Evolutionary conservation across 2,113 vertebrate genomes (phyloP), one percentile per base, ranked within the genome.

Genomic region (Myiozetetes cayanensis): DNA sequence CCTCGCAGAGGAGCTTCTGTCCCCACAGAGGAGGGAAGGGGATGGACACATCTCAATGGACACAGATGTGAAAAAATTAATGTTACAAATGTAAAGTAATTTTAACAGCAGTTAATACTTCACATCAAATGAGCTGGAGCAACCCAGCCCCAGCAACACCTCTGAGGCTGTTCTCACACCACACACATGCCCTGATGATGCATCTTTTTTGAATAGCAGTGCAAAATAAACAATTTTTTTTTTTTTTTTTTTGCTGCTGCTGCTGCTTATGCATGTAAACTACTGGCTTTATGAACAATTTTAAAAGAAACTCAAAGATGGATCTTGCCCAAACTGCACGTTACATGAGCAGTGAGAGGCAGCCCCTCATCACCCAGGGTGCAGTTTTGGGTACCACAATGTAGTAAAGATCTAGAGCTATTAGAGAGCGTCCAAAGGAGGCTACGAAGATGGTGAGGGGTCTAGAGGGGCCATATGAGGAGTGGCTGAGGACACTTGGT

Each of bases 241-340:
- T 24, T 37, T 31, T 61, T 30, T 12, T 20, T 18, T 47, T 0
- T 20, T 73, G 35, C 39, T 67, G 37, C 4, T 8, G 0, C 20
- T 73, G 35, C 35, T 63, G 37, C 4, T 8, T 22, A 33, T 8
- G 44, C 37, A 25, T 0, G 12, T 11, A 13, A 77, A 59, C 22
- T 41, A 44, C 3, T 0, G 22, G 30, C 62, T 83, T 88, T 28
- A 62, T 11, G 5, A 79, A 37, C 25, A 22, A 44, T 23, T 88
- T 49, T 14, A 50, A 39, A 75, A 73, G 44, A 30, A 44, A 35
- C 0, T 1, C 7, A 27, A 27, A 59, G 43, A 28, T 0, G 1
- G 21, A 22, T 67, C 35, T 94, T 9, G 2, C 22, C 46, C 0
- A 4, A 68, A 22, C 10, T 44, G 27, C 0, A 0, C 18, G 2